These are phyloP conservation scores for Cetoscarus ocellatus DNA, from an alignment of 2,797 vertebrate genomes.

Conservation along the genomic window DNA sequence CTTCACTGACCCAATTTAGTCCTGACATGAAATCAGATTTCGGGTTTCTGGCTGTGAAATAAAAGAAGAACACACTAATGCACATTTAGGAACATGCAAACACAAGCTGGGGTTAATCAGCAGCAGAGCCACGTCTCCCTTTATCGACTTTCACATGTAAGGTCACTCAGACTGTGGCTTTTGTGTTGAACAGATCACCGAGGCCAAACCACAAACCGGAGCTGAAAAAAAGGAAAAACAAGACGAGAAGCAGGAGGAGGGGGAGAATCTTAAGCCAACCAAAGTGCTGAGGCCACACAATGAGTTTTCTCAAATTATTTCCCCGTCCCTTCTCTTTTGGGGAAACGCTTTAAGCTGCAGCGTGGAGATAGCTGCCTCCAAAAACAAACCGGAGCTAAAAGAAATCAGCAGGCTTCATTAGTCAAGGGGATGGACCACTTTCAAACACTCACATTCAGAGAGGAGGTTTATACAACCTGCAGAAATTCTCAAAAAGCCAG, in stretches of 20 bases:
- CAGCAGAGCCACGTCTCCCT: slow-evolving; percentile 65
- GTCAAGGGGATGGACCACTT: slow-evolving; percentile 64
- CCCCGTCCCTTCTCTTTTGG: slow-evolving; percentile 84
- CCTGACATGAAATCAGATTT: slow-evolving; percentile 60
- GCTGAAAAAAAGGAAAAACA: slow-evolving; percentile 7
- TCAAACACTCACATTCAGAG: slow-evolving; percentile 30
- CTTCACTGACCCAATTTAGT: slow-evolving; percentile 61
- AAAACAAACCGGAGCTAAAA: slow-evolving; percentile 66
- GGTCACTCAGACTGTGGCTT: slow-evolving; percentile 80
- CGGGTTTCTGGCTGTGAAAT: slow-evolving; percentile 36
- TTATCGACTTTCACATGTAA: slow-evolving; percentile 79
- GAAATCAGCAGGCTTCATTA: slow-evolving; percentile 78
- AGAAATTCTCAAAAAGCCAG: slow-evolving; percentile 41
- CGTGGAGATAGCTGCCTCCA: slow-evolving; percentile 86
- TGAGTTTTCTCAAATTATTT: slow-evolving; percentile 77
- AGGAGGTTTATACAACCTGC: slow-evolving; percentile 51
- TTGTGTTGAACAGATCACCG: slow-evolving; percentile 78
- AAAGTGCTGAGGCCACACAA: slow-evolving; percentile 83
- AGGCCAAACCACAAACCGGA: slow-evolving; percentile 73
- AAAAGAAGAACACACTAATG: slow-evolving; percentile 24
- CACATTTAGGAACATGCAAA: slow-evolving; percentile 13
- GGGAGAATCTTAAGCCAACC: slow-evolving; percentile 73
- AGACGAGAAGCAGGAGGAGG: slow-evolving; percentile 42
- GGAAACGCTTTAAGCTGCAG: slow-evolving; percentile 83
- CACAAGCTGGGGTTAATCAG: slow-evolving; percentile 61